A percentile compares a stretch with the other conserved stretches of the same genome.
phyloP scores from a whole-genome alignment of 2,888 invertebrate genomes.

The Pandemis cinnamomeana region DNA sequence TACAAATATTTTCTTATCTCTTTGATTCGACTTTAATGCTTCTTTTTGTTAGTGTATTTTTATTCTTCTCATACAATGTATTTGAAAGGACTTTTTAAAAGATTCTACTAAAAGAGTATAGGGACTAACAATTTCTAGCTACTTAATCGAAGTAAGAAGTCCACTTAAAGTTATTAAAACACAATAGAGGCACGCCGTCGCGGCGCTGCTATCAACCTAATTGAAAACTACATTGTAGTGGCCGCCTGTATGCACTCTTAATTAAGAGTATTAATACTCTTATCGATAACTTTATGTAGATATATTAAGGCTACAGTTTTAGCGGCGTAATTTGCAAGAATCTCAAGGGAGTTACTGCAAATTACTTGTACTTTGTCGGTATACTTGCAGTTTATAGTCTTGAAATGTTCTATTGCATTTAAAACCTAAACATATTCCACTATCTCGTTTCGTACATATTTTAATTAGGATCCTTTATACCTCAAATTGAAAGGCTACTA shows the following conservation, averaged over 20 bases:
- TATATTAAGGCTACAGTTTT: background rate
- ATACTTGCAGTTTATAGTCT: background rate
- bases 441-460: background rate
- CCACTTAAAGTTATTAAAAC: slow-evolving; percentile 77
- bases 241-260: slow-evolving; percentile 35
- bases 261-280: slow-evolving; percentile 7
- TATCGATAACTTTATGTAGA: slow-evolving; percentile 32
- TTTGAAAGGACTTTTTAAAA: background rate
- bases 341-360: background rate
- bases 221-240: slow-evolving; percentile 71
- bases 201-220: slow-evolving; percentile 67
- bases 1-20: background rate
- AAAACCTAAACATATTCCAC: background rate
- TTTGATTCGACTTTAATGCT: background rate
- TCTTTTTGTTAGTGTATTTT: background rate
- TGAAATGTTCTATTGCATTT: background rate
- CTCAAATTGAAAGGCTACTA: too few species aligned
- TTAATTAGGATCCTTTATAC: background rate
- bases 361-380: background rate
- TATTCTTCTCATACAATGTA: too few species aligned
- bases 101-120: background rate
- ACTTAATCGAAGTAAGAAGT: slow-evolving; percentile 64
- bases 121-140: background rate
- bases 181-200: slow-evolving; percentile 61
- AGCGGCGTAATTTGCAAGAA: background rate